Evolutionary conservation across 2,113 vertebrate species (phyloP).

Genomic region (Scalopus aquaticus): DNA sequence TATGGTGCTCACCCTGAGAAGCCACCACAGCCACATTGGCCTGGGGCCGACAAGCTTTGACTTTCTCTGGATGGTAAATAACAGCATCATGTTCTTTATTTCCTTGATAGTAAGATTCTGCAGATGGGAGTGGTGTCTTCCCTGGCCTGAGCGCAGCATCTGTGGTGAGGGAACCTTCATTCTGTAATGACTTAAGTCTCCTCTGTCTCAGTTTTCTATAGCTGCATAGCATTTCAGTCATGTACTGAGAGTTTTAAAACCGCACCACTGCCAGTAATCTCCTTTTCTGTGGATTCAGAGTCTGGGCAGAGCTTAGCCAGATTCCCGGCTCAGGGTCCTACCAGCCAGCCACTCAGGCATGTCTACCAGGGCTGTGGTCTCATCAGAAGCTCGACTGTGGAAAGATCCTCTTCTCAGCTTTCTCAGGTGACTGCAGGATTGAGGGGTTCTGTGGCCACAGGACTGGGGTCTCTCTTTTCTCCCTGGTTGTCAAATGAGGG

Average conservation of each 20-base stretch:
- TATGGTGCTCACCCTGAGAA: neutral
- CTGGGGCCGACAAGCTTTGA: neutral
- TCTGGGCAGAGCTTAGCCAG: neutral
- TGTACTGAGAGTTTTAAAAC: neutral
- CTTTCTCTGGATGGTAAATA: neutral
- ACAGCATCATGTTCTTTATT: neutral
- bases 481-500: neutral
- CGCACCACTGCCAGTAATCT: neutral
- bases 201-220: neutral
- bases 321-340: neutral
- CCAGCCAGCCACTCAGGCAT: neutral
- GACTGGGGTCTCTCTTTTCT: no score
- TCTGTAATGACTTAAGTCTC: neutral
- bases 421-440: neutral
- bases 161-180: neutral
- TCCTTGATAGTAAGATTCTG: neutral
- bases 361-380: neutral
- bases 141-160: neutral
- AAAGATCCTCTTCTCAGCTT: neutral
- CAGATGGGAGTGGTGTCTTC: no score
- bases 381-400: neutral
- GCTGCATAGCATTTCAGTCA: neutral
- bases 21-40: neutral
- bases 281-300: neutral
- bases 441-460: neutral